Evolutionary conservation across 2,888 invertebrate species (phyloP), one percentile per base, ranked within the genome.

Genomic region (Drosophila borborema): DNA sequence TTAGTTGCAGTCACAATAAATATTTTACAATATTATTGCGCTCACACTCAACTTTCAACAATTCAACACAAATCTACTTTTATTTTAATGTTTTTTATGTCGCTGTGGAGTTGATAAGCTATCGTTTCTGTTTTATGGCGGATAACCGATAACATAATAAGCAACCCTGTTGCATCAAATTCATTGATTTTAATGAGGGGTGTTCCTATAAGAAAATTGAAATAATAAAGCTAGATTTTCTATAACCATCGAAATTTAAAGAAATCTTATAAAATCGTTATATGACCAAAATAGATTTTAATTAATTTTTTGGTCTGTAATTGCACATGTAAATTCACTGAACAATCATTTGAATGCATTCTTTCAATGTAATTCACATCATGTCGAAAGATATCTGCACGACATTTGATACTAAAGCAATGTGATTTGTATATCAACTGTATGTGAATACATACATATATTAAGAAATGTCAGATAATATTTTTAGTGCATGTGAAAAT

Each of bases 1-100:
- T 64, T 41, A 28, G n/a, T 10, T 38, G 28, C 16, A 16, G 10
- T 20, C 16, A 20, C 4, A 48, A 43, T 63, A 10, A 2, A 23
- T 18, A 23, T 53, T 54, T 38, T 6, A 12, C 54, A 61, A 71
- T 74, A 45, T 36, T 60, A 43, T 62, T 46, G 31, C 59, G 41
- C 48, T 64, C 53, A 49, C 79, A 79, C 59, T 63, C 40, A 55
- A 64, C 40, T 49, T 66, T 58, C 34, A 75, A 58, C 45, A 72
- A 68, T 72, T 72, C 58, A 74, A 78, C 58, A 66, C 55, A 34
- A 65, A 56, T 60, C 60, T 49, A 34, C 45, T 43, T 59, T 68
- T 78, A 78, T 79, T 78, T 75, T 75, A 61, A 65, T 79, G 79
- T 78, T 78, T 78, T 74, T 56, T 74, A 67, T 79, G 75, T 77